phyloP scores from a whole-genome alignment of 2,113 vertebrate genomes.

The Trochalopteron elliotii region DNA sequence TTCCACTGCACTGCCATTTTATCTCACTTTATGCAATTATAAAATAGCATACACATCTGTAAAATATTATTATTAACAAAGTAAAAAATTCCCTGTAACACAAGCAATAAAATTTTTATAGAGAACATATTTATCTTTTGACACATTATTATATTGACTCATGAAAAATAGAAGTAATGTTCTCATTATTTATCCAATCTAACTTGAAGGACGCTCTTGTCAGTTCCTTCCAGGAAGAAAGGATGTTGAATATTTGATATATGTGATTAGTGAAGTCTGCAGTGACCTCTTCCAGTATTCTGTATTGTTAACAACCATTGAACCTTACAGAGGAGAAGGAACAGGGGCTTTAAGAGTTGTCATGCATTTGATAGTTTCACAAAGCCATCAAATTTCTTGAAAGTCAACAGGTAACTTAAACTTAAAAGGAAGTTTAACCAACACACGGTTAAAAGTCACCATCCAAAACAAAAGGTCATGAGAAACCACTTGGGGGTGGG shows the following conservation, averaged over 20 bases:
- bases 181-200: conserved; percentile 8
- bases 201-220: neutral
- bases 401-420: neutral
- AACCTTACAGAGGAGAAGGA: neutral
- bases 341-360: neutral
- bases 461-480: neutral
- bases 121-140: neutral
- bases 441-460: neutral
- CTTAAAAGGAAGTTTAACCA: neutral
- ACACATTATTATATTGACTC: conserved; percentile 1
- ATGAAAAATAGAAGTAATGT: neutral
- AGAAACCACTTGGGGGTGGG: neutral
- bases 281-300: neutral
- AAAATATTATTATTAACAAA: conserved; percentile 7
- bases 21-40: neutral
- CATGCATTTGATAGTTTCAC: neutral
- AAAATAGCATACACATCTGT: neutral
- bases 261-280: neutral
- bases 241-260: conserved; percentile 15
- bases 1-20: neutral
- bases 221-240: conserved; percentile 3
- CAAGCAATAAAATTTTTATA: neutral
- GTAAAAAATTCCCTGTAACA: neutral
- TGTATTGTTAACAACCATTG: neutral
- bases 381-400: neutral